Conservation (phyloP, 2,888 invertebrate genomes). For the Tyria jacobaeae region DNA sequence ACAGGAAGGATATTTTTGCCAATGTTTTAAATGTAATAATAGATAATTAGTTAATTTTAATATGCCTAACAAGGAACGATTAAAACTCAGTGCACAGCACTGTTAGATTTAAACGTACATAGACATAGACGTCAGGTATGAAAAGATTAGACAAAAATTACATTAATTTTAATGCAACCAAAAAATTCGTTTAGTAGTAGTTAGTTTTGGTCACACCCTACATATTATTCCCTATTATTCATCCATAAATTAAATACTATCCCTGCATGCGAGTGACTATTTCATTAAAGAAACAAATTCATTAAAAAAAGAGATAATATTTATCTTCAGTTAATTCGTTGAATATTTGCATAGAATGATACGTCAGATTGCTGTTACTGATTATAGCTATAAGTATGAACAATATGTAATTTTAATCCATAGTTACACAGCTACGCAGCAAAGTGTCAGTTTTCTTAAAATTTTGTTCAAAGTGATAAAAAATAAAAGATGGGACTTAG, state of each 20-base stretch:
- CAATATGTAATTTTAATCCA: not conserved
- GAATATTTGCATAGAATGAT: not conserved
- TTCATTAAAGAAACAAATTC: not conserved
- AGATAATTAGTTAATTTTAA: too few species aligned
- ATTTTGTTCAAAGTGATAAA: not conserved
- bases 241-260: not conserved
- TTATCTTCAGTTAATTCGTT: not conserved
- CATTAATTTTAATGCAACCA: too few species aligned
- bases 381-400: not conserved
- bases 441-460: not conserved
- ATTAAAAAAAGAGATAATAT: not conserved
- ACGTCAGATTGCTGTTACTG: not conserved
- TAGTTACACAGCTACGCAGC: not conserved
- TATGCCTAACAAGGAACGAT: too few species aligned
- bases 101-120: too few species aligned
- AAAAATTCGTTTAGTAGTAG: too few species aligned
- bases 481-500: constrained; percentile 10
- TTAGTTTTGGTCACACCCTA: too few species aligned
- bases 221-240: too few species aligned
- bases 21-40: too few species aligned
- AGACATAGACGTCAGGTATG: too few species aligned
- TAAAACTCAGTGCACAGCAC: too few species aligned
- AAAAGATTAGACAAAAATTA: too few species aligned
- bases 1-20: too few species aligned
- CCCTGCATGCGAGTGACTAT: not conserved